phyloP scores from a whole-genome alignment of 2,113 vertebrate genomes.

The Todiramphus saurophagus region DNA sequence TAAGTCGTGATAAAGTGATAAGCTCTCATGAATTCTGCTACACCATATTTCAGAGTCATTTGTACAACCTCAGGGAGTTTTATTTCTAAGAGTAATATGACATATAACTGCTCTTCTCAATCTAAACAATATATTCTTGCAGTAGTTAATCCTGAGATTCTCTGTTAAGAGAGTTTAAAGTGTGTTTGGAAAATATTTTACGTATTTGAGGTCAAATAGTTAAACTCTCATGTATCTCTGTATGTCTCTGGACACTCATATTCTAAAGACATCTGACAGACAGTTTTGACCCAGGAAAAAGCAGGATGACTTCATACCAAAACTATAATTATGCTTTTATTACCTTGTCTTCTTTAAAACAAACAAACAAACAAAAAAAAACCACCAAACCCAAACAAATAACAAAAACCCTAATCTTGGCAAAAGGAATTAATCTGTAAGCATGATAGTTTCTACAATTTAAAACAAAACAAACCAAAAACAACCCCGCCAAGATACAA shows the following conservation, averaged over 20 bases:
- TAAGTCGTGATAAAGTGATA: neutral
- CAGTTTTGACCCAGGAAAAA: neutral
- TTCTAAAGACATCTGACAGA: neutral
- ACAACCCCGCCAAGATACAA: neutral
- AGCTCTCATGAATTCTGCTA: neutral
- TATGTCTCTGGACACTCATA: neutral
- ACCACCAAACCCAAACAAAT: neutral
- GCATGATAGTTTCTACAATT: neutral
- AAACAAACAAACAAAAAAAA: too few relatives aligned
- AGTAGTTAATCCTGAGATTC: neutral
- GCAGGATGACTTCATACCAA: neutral
- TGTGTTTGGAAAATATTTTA: neutral
- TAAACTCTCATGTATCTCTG: neutral
- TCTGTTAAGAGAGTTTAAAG: neutral
- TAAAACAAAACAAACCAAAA: neutral
- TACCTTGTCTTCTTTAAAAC: neutral
- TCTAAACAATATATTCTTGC: neutral
- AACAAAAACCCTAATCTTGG: neutral
- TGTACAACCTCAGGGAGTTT: neutral
- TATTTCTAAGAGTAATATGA: neutral
- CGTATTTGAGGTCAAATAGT: neutral
- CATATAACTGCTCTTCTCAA: neutral
- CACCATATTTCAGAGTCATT: neutral
- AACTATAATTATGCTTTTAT: neutral
- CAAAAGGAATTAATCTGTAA: neutral